Evolutionary conservation across 2,113 vertebrate species (phyloP).

Genomic region (Eudyptes chrysolophus): DNA sequence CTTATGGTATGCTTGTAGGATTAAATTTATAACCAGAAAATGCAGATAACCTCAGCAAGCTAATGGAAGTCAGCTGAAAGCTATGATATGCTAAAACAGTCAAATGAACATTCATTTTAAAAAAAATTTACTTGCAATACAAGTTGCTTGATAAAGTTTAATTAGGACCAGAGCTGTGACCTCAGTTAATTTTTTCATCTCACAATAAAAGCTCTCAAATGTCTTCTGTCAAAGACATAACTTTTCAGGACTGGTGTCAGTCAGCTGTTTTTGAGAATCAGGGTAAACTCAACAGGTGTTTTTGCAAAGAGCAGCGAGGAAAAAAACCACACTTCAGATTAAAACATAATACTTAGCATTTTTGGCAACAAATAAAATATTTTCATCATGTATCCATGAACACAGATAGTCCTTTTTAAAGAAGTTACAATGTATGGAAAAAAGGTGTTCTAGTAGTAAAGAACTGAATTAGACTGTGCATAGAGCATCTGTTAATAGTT

Average conservation of each 20-base stretch:
- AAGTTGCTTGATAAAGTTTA: neutral
- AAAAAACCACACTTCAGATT: neutral
- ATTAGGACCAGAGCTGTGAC: neutral
- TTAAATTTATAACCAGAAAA: neutral
- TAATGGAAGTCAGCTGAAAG: neutral
- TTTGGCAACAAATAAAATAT: neutral
- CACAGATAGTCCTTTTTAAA: neutral
- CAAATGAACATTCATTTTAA: neutral
- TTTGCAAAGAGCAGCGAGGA: neutral
- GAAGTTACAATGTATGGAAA: neutral
- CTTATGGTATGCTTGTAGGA: neutral
- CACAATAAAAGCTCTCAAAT: neutral
- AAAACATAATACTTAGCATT: neutral
- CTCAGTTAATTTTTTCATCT: neutral
- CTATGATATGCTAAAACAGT: neutral
- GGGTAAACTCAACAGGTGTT: neutral
- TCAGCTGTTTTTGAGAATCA: neutral
- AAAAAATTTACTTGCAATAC: neutral
- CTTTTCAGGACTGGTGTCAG: neutral
- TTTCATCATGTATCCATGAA: neutral
- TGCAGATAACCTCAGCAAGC: neutral
- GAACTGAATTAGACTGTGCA: neutral
- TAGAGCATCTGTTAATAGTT: neutral
- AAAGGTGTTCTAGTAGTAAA: neutral
- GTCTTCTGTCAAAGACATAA: neutral